Evolutionary conservation across 2,797 vertebrate genomes (phyloP), one percentile per base, ranked within the genome.

Genomic region (Glyptemys insculpta): DNA sequence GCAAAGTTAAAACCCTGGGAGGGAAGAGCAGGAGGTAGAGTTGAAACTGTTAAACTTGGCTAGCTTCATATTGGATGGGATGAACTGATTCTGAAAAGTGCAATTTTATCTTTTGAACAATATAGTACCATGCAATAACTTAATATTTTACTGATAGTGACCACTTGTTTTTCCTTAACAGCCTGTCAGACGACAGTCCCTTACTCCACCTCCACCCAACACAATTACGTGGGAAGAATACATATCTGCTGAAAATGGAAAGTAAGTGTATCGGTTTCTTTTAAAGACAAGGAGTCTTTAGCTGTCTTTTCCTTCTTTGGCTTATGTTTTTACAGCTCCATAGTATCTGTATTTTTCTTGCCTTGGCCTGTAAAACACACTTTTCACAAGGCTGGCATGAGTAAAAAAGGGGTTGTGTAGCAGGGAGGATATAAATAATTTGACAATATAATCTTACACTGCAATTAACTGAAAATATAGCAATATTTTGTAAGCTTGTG

Each of bases 221-320:
- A 99, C 99, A 44, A 99, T 99, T 95, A 99, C 99, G 5, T 99
- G 99, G 99, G 99, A 99, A 90, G 99, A 99, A 90, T 99, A 99
- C 98, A 99, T 99, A 97, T 98, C 98, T 85, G 99, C 99, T 31
- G 99, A 99, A 97, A 99, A 99, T 37, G 99, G 99, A 96, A 99
- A 99, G 99, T 99, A 97, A 87, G 99, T 99, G 49, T 44, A 78
- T 37, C 14, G 8, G 52, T 0, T 27, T 37, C 1, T 2, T 25
- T 86, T 72, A 65, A 11, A 10, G 49, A 62, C n/a, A 47, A n/a
- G 23, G 0, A 8, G 0, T 8, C 2, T 9, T 1, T 15, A 78
- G 29, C 53, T 18, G 0, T 1, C 9, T 31, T 79, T 15, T 2
- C 18, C 18, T 2, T 23, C 1, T 5, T 11, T 37, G 37, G 34